Evolutionary conservation across 2,797 vertebrate species (phyloP).

Genomic region (Oryzias sinensis): DNA sequence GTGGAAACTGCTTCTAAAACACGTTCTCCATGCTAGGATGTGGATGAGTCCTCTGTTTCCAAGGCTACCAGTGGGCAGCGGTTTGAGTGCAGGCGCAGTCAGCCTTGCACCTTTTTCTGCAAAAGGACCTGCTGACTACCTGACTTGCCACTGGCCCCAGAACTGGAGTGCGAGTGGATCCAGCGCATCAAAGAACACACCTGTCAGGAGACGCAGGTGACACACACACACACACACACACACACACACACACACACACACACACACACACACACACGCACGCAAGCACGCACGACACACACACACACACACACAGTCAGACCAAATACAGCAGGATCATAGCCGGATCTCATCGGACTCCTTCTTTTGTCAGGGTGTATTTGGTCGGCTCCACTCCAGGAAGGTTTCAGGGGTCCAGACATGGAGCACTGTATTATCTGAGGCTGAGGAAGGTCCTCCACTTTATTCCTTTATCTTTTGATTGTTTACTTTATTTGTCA

Average conservation of each 20-base stretch:
- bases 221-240: not conserved
- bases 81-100: slow-evolving; percentile 84
- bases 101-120: slow-evolving; percentile 86
- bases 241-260: too few species aligned
- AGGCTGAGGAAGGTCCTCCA: slow-evolving; percentile 87
- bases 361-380: slow-evolving; percentile 77
- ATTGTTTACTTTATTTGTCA: too few species aligned
- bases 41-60: slow-evolving; percentile 96
- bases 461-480: too few species aligned
- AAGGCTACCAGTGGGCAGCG: slow-evolving; percentile 76
- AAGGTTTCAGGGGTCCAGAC: slow-evolving; percentile 84
- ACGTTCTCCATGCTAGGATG: slow-evolving; percentile 74
- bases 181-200: slow-evolving; percentile 83
- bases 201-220: slow-evolving; percentile 89
- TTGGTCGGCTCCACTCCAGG: slow-evolving; percentile 94
- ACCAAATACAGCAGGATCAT: too few species aligned
- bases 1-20: not conserved
- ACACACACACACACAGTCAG: too few species aligned
- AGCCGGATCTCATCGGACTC: not conserved
- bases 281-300: too few species aligned
- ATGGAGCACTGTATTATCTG: slow-evolving; percentile 95
- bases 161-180: too few species aligned
- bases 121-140: slow-evolving; percentile 91
- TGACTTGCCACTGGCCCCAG: slow-evolving; percentile 63
- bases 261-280: too few species aligned